Base-by-base conservation (phyloP, 2,888 invertebrate species). In the Pseudococcus jackbeardsleyi region DNA sequence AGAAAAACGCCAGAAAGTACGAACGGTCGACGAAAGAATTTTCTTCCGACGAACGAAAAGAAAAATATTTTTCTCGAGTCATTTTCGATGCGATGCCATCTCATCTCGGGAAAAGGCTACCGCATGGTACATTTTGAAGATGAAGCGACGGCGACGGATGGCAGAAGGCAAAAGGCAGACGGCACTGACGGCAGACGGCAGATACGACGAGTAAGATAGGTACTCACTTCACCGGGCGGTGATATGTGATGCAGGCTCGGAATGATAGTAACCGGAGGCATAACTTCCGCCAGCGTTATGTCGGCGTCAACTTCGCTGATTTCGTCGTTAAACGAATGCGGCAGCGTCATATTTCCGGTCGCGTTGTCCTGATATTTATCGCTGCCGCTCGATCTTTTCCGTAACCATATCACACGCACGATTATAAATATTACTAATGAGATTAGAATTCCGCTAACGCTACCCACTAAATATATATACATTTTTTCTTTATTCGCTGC, bases 251-350 rank as follows among this genome's bases (percentile, higher is more conserved):
- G 90, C 68, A 91, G 91, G 85, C 91, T 90, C 82, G 91, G 91
- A 90, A 93, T 94, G 92, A 92, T 93, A 92, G 92, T 93, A 91
- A 91, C 93, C 92, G 91, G 50, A 9, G 95, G 94, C 26, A 94
- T 93, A 4, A 95, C 94, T 50, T 95, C 94, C 85, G 95, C 94
- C 90, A 95, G 93, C 91, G 95, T 95, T 89, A 95, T 95, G 90
- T 96, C 95, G 82, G 95, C 95, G 91, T 96, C 96, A 72, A 96
- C 94, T 92, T 97, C 96, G 90, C 96, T 96, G 92, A 96, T 95
- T 92, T 96, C 96, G 92, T 96, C 96, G 90, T 95, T 95, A 92
- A 96, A 96, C 39, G 90, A 90, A 77, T 90, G 89, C 22, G 90
- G 90, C 39, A 90, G 88, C 33, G 90, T 89, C 19, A 89, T 90